A percentile compares a stretch with the other conserved stretches of the same genome.
Conservation (phyloP, 2,888 invertebrate genomes). For the Deroplatys truncata region DNA sequence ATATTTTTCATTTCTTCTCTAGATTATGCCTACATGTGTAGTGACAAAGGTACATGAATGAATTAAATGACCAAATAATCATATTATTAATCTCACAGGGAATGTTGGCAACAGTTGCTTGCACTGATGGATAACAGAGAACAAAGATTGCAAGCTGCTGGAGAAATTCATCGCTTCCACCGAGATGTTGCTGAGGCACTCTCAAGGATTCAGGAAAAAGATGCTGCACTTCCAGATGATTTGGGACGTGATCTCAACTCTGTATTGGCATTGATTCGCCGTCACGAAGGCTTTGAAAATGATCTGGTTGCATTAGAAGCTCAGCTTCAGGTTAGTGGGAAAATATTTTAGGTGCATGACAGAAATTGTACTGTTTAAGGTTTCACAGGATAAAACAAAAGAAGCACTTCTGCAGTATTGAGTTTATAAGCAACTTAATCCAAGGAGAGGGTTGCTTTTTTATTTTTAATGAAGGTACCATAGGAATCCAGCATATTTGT, state of each 20-base stretch:
- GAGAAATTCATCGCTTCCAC: constrained; percentile 96
- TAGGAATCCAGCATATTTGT: too few relatives aligned
- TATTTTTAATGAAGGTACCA: too few relatives aligned
- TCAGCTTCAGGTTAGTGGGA: constrained; percentile 62
- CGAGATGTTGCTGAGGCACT: constrained; percentile 90
- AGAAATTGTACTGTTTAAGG: too few relatives aligned
- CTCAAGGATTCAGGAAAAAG: constrained; percentile 85
- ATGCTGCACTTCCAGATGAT: constrained; percentile 77
- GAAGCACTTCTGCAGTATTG: too few relatives aligned
- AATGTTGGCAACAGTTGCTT: constrained; percentile 83
- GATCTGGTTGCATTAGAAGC: constrained; percentile 90
- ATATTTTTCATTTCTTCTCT: too few relatives aligned
- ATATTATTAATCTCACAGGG: constrained; percentile 46
- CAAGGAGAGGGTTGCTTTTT: too few relatives aligned
- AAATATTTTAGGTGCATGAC: background rate
- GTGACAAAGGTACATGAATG: background rate
- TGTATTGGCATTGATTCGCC: constrained; percentile 73
- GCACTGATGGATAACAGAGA: constrained; percentile 84
- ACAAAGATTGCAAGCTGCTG: constrained; percentile 85
- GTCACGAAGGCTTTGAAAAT: constrained; percentile 91
- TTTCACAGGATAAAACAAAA: too few relatives aligned
- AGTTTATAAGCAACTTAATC: too few relatives aligned
- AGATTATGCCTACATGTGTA: too few relatives aligned
- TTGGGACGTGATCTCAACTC: constrained; percentile 80
- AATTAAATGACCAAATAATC: background rate